These are phyloP conservation scores for Calameuta pallipes DNA, from an alignment of 2,888 invertebrate species.

Conservation along the genomic window DNA sequence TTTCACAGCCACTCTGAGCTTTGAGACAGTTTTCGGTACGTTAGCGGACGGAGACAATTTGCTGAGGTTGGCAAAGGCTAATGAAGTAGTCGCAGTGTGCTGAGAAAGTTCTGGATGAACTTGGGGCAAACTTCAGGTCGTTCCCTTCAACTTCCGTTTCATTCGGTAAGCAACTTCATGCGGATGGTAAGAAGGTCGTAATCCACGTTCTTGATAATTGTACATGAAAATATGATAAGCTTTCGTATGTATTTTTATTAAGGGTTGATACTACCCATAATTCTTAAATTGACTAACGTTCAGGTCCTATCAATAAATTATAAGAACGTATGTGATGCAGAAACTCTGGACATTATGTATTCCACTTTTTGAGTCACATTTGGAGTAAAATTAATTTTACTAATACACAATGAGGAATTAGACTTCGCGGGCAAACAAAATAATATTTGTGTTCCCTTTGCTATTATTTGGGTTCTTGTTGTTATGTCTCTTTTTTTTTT, in stretches of 20 bases:
- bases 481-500: too few relatives aligned
- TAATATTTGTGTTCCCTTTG: too few relatives aligned
- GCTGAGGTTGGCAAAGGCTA: conserved; percentile 37
- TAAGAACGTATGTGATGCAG: background rate
- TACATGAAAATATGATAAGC: background rate
- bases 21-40: background rate
- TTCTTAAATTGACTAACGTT: background rate
- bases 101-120: background rate
- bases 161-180: background rate
- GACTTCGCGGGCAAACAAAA: too few relatives aligned
- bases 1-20: background rate
- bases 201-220: background rate
- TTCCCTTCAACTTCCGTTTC: background rate
- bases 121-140: background rate
- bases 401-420: too few relatives aligned
- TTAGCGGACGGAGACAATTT: conserved; percentile 30
- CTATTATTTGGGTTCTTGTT: too few relatives aligned
- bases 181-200: background rate
- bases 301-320: background rate
- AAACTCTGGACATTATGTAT: background rate
- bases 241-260: background rate
- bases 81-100: conserved; percentile 32
- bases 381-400: too few relatives aligned
- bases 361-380: background rate
- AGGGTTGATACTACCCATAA: background rate